These are phyloP conservation scores for Lamellibrachia columna DNA, from an alignment of 2,888 invertebrate species.

Conservation along the genomic window DNA sequence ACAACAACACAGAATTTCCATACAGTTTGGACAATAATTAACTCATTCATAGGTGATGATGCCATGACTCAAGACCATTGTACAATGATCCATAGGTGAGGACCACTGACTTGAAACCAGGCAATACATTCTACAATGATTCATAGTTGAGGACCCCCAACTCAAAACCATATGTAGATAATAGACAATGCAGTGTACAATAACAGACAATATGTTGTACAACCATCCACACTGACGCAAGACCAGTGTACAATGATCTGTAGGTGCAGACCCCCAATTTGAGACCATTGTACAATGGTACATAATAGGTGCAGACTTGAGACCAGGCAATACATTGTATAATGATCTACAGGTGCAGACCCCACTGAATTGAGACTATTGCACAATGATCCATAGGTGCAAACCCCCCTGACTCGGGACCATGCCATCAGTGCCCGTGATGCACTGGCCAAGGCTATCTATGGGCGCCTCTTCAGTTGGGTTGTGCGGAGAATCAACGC, in stretches of 20 bases:
- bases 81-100: background rate
- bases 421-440: constrained; percentile 85
- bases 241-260: background rate
- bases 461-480: constrained; percentile 91
- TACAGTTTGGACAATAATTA: no score
- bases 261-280: constrained; percentile 76
- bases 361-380: constrained; percentile 79
- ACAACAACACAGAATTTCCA: no score
- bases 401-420: constrained; percentile 81
- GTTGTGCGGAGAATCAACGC: constrained; percentile 82
- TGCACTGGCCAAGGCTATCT: constrained; percentile 89
- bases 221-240: no score
- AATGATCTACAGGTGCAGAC: constrained; percentile 72
- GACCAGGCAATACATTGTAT: background rate
- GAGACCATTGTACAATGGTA: background rate
- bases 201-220: no score
- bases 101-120: no score
- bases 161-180: no score
- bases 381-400: constrained; percentile 68
- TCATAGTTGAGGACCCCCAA: no score
- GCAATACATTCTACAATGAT: background rate
- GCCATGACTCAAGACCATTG: no score
- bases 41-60: no score
- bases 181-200: no score
- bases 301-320: no score